phyloP scores from a whole-genome alignment of 2,113 vertebrate species.

The Asarcornis scutulata region DNA sequence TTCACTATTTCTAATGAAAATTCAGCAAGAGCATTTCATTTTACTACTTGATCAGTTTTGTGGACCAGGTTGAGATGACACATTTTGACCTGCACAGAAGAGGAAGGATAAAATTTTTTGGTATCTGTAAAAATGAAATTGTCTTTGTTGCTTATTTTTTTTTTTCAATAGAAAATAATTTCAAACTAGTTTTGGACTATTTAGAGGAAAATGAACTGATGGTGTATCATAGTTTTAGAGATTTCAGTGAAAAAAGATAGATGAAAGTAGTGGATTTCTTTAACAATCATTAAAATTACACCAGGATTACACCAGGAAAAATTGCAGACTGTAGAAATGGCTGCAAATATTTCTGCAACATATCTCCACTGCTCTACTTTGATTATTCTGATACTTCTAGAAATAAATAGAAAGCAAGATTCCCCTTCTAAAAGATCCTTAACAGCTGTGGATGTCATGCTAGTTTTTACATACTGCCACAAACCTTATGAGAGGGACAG shows the following conservation, averaged over 20 bases:
- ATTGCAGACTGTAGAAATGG: too few species aligned
- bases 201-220: neutral
- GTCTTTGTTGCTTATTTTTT: neutral
- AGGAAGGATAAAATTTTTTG: neutral
- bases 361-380: neutral
- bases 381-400: neutral
- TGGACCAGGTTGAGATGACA: neutral
- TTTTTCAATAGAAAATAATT: neutral
- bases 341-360: too few species aligned
- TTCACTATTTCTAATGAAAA: neutral
- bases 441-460: neutral
- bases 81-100: neutral
- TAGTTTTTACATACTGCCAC: neutral
- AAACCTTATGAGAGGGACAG: neutral
- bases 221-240: neutral
- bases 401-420: neutral
- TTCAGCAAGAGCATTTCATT: neutral
- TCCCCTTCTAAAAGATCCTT: neutral
- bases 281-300: neutral
- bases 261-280: neutral
- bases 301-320: neutral
- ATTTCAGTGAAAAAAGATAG: neutral
- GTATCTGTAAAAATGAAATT: neutral
- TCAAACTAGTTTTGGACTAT: neutral
- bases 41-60: neutral